Evolutionary conservation across 2,113 vertebrate genomes (phyloP), one percentile per base, ranked within the genome.

Genomic region (Nothoprocta perdicaria): DNA sequence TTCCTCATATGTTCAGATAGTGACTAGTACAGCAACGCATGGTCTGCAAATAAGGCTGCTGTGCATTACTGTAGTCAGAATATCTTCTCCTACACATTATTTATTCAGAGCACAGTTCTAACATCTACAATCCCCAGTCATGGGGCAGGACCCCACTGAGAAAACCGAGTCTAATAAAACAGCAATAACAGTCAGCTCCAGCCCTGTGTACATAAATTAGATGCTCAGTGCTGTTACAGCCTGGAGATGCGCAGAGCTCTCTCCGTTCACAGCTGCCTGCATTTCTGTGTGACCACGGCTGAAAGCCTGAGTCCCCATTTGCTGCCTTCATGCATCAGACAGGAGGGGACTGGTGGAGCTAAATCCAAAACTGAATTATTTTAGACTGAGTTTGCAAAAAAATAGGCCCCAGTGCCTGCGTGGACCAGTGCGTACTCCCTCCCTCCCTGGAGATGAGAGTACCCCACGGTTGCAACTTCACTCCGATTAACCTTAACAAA

Each of bases 161-260:
- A 92, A 94, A 96, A 92, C 35, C 16, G 84, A 84, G 86, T n/a
- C 86, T 76, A 93, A 94, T 92, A 94, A 88, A 95, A 92, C 66
- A 93, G 86, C 88, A 90, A 58, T 84, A 94, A 88, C 80, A 94
- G 90, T 48, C 58, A 86, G 62, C 88, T 93, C 81, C 90, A 93
- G 23, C 53, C 61, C 40, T 58, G 48, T 68, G 66, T 94, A 61
- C 72, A 88, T 84, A 92, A 95, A 94, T 91, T 73, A 84, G n/a
- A 68, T 88, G 0, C 31, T 91, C 86, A 92, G 67, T 41, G 35
- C 43, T 18, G 27, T 60, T 46, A 35, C 18, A 89, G 82, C 43
- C 85, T 78, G 76, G 80, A 72, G 90, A 92, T 21, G 46, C 91
- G 73, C 68, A 87, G 79, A 86, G 17, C 46, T 94, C 93, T 92